Evolutionary conservation across 2,797 vertebrate genomes (phyloP), one percentile per base, ranked within the genome.

Genomic region (Betta splendens): DNA sequence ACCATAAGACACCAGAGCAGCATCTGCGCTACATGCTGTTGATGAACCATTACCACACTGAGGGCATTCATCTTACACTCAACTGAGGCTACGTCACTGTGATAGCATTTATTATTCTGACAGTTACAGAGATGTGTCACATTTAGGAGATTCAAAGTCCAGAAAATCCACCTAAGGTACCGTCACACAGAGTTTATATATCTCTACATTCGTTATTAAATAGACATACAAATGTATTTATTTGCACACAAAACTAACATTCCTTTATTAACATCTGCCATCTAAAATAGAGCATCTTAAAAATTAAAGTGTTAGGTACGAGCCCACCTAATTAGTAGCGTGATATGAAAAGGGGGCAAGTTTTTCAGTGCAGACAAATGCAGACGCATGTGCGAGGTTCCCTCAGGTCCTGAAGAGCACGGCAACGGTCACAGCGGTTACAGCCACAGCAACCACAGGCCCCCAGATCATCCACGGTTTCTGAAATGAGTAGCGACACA

Each of bases 401-500:
- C 92, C 89, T 92, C 94, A 95, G 92, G 93, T 94, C 93, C 94
- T 95, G 89, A 93, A 94, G 87, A 98, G 92, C 91, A 95, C 85
- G 64, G 94, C 95, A 79, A 94, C 93, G 75, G 95, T 95, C 86
- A 97, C 94, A 72, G 94, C 96, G 79, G 96, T 95, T 86, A 97
- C 90, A 79, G 83, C 88, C 90, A 95, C 93, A 57, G 94, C 97
- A 72, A 94, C 93, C 87, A 94, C 92, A 70, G 96, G 94, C 86
- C 95, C 95, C 96, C 96, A 98, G 92, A 94, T 93, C 77, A 92
- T 87, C 96, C 96, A 98, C 64, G 90, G 91, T 80, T 92, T 96
- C 98, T 99, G 95, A 90, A 93, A 94, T 77, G 87, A 90, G 85
- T 77, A 89, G 82, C 81, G 85, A 91, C 62, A 92, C 86, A 85